Evolutionary conservation across 2,113 vertebrate species (phyloP), one percentile per base, ranked within the genome.

Genomic region (Podarcis cretensis): DNA sequence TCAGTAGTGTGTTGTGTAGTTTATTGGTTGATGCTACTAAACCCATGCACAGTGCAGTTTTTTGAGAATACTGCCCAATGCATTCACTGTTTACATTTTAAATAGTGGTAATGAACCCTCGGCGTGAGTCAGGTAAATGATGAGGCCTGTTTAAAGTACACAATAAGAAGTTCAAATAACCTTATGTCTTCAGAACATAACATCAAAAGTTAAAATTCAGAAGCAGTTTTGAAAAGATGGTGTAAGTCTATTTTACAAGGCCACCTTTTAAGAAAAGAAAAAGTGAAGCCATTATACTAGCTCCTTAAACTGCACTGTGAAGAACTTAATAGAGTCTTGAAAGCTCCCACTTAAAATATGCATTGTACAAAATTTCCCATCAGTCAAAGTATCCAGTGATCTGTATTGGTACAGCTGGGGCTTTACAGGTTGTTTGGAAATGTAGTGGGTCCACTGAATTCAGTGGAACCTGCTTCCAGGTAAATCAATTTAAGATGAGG

Each of bases 61-160:
- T 66, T 57, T 25, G 9, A 84, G 25, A 65, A 32, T 27, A 23
- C 20, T 68, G 40, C 66, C 80, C 35, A 87, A 27, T 85, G n/a
- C 86, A 83, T 89, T 90, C 92, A 83, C 91, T 83, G 77, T 65
- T 90, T 87, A 79, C 66, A 73, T 83, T 79, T 73, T 65, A 83
- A 90, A 82, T 81, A 20, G 6, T 83, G 79, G 30, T 48, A 75
- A 65, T 65, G 30, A 90, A 88, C 21, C 79, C 25, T 79, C 79
- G 54, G 6, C 90, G 7, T 86, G 59, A 37, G 83, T 1, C 13
- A 94, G 77, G 18, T 3, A 4, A 84, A 87, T 78, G 87, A 80
- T 40, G 3, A 68, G 57, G 87, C 79, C 65, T 69, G 13, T 54
- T 27, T 89, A 87, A 88, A 32, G 81, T 69, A 48, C 76, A 18